A percentile compares a stretch with the other conserved stretches of the same genome.
phyloP scores from a whole-genome alignment of 2,888 invertebrate genomes.

The Heliconius ethilla region DNA sequence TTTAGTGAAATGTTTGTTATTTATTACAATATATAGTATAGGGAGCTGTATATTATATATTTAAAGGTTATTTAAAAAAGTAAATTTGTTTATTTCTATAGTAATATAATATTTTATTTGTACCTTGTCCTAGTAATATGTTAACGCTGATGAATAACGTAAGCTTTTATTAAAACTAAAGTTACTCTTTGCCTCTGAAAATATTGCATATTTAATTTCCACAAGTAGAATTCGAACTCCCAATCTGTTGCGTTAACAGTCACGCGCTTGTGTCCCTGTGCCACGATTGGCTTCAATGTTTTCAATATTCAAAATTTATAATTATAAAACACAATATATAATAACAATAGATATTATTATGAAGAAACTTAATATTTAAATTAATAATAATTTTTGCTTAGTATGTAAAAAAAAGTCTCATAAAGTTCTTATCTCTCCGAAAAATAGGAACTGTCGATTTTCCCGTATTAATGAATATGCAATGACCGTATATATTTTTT shows the following conservation, averaged over 20 bases:
- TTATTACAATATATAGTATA: conserved; percentile 1
- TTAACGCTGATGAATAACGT: not conserved
- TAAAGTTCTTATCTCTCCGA: not conserved
- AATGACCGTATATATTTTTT: conserved; percentile 11
- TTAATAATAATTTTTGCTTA: not conserved
- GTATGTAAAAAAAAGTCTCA: not conserved
- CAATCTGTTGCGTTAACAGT: too few species aligned
- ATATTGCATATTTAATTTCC: too few species aligned
- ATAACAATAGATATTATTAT: not conserved
- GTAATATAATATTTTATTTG: not conserved
- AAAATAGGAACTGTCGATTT: not conserved
- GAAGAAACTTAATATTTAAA: too few species aligned
- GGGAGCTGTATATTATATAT: not conserved
- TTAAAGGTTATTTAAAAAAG: not conserved
- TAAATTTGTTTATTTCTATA: not conserved
- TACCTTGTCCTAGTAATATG: not conserved
- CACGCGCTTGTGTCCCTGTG: too few species aligned
- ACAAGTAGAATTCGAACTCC: too few species aligned
- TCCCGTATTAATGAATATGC: conserved; percentile 12
- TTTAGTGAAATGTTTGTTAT: conserved; percentile 1
- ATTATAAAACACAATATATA: not conserved
- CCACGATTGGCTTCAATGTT: too few species aligned
- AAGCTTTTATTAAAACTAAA: too few species aligned
- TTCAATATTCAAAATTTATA: not conserved
- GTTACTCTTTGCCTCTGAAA: too few species aligned